Evolutionary conservation across 2,888 invertebrate genomes (phyloP), one percentile per base, ranked within the genome.

Genomic region (Erynnis tages): DNA sequence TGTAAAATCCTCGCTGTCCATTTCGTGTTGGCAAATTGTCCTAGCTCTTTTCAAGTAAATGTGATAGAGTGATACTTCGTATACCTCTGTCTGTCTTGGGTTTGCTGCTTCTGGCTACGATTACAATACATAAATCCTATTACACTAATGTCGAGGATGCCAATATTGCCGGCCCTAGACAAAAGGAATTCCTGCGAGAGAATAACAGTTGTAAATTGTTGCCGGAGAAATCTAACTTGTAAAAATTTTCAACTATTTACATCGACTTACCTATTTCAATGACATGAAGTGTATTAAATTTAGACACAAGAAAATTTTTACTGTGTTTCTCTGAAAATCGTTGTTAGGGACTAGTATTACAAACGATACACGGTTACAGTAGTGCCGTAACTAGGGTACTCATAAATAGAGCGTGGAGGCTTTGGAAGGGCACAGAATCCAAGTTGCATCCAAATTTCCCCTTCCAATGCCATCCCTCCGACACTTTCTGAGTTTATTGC

Each of bases 1-100:
- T 54, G 43, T 49, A 32, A 38, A 25, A 27, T 40, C 66, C 73
- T 75, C 71, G 69, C 61, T 54, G 53, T 55, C 35, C 11, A 65
- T 65, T 70, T 73, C 72, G 67, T 77, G 73, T 78, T 79, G 78
- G 76, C 75, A 77, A 79, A 77, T 73, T 23, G 38, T 52, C 43
- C 8, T 30, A 25, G 50, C 53, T 53, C 45, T 52, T 35, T 49
- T 27, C 8, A 45, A 52, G 52, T 52, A 52, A 52, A 52, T 52
- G 50, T 43, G 37, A 52, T 30, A 44, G 2, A 52, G 17, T 13
- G 25, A 5, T 19, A 41, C 14, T 37, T 43, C 38, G 13, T 46
- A 25, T 38, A 38, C 23, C 37, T 32, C 35, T 52, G 52, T 52
- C 16, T 52, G 44, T 52, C 37, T 52, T 23, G 44, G 52, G 52